Evolutionary conservation across 2,888 invertebrate species (phyloP), one percentile per base, ranked within the genome.

Genomic region (Dynastes maya): DNA sequence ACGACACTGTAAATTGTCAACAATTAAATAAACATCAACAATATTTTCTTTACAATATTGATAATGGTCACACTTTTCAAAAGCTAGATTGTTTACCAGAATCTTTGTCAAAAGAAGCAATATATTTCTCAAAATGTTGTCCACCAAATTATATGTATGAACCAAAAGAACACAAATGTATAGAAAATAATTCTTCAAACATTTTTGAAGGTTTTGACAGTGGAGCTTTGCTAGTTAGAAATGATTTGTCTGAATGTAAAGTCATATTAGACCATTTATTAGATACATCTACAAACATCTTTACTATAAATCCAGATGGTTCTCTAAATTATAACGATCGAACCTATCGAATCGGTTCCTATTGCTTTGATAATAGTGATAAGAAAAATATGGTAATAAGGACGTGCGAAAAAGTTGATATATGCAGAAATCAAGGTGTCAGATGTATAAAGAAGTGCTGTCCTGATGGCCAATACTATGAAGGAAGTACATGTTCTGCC

Each of bases 361-460:
- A 77, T 29, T 77, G 77, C 27, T 53, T 77, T 55, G 77, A 77
- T 68, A 68, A 67, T 27, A 45, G 5, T 27, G 58, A 58, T 6
- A 16, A 27, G 9, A n/a, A 45, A 16, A 22, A 58, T 11, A 58
- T 67, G 13, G 45, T 77, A 3, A 22, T 58, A 16, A 65, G 68
- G 37, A 77, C 77, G n/a, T 77, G 77, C 27, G 77, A 77, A 67
- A 58, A 68, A 13, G 27, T 68, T 8, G 37, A 53, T 68, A 40
- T 29, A 11, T 77, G 77, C 8, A 40, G 29, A 67, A 68, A 22
- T 2, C 22, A 13, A 4, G 45, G 61, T 45, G 6, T 74, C 13
- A 77, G 27, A 45, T 77, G 77, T 13, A 55, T 77, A 40, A 77
- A 68, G 68, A 77, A 77, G 40, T 77, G 77, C 51, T 77, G 77